phyloP scores from a whole-genome alignment of 2,113 vertebrate species.

The Ciconia boyciana region DNA sequence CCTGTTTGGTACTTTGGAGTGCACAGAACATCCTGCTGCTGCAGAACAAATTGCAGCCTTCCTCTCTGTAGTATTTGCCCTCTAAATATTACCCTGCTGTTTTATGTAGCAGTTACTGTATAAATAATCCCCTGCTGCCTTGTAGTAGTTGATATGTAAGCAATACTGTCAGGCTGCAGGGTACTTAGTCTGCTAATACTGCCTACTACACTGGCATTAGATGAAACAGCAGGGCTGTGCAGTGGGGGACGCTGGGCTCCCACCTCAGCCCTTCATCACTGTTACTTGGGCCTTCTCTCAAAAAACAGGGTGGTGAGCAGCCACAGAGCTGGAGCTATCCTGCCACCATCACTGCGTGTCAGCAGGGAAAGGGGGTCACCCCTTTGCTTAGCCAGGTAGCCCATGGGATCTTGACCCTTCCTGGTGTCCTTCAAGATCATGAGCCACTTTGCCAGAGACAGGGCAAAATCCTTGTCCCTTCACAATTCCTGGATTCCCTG shows the following conservation, averaged over 20 bases:
- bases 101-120: not conserved
- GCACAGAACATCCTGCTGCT: not conserved
- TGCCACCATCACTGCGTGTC: not conserved
- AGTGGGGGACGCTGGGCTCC: not conserved
- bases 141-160: not conserved
- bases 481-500: not conserved
- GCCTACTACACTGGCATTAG: not conserved
- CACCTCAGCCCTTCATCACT: not conserved
- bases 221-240: not conserved
- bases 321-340: not conserved
- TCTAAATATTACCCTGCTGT: conserved; percentile 31
- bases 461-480: not conserved
- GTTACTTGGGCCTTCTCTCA: not conserved
- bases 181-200: not conserved
- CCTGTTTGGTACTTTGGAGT: not conserved
- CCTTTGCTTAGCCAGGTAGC: not conserved
- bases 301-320: not conserved
- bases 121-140: conserved; percentile 42
- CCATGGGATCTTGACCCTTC: not conserved
- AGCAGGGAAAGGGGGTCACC: not conserved
- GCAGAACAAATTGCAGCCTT: conserved; percentile 50
- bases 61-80: not conserved
- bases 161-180: not conserved
- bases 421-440: not conserved
- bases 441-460: not conserved